A percentile compares a stretch with the other conserved stretches of the same genome.
Evolutionary conservation across 2,113 vertebrate genomes (phyloP).

Genomic region (Sclerurus mexicanus): DNA sequence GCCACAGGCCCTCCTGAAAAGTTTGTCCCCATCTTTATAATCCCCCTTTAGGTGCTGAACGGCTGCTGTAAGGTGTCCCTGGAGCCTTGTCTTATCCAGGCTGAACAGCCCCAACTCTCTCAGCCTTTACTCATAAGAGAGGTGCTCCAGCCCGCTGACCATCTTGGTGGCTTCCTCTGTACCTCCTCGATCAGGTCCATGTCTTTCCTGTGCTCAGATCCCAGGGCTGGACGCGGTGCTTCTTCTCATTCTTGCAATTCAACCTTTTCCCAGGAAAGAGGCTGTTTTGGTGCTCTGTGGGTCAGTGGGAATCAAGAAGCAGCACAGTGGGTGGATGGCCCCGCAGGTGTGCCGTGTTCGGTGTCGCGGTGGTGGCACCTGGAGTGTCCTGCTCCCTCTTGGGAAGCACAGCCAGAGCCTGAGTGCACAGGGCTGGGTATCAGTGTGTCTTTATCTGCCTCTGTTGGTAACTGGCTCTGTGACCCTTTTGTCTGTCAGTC

Average conservation of each 20-base stretch:
- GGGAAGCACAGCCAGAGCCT: rapidly evolving
- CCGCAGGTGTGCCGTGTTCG: rapidly evolving
- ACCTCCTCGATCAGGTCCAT: neutral
- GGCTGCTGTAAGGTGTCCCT: neutral
- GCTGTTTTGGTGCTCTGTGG: neutral
- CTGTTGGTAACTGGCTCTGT: neutral
- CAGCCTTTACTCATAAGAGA: neutral
- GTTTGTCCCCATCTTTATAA: neutral
- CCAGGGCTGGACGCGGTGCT: rapidly evolving
- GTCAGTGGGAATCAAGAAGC: neutral
- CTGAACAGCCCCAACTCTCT: neutral
- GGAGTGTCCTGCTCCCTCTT: neutral
- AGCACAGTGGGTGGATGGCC: neutral
- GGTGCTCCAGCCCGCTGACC: neutral
- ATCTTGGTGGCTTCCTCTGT: neutral
- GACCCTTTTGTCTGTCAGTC: neutral
- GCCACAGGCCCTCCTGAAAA: neutral
- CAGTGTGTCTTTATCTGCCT: rapidly evolving
- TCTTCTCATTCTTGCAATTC: neutral
- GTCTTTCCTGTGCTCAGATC: neutral
- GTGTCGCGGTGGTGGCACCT: rapidly evolving
- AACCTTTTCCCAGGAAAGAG: neutral
- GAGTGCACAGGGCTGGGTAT: rapidly evolving
- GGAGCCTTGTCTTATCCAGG: neutral
- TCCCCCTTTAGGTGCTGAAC: neutral